phyloP scores from a whole-genome alignment of 2,888 invertebrate genomes.

The Tipula vernalis region DNA sequence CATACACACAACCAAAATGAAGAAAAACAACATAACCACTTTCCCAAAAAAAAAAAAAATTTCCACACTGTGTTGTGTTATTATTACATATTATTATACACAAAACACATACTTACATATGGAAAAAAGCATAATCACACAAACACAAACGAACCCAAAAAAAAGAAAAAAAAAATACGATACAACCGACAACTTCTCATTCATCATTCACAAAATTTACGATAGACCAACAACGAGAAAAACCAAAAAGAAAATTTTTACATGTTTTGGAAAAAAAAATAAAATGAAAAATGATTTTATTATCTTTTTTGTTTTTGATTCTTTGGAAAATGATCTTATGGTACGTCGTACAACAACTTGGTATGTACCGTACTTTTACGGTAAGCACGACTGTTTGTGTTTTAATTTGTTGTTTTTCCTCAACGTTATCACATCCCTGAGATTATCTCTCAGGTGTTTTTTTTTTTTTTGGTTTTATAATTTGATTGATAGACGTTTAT shows the following conservation, averaged over 20 bases:
- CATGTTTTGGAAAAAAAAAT: neutral
- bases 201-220: slow-evolving; percentile 4
- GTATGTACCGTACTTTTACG: neutral
- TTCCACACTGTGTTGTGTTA: neutral
- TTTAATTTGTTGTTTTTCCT: neutral
- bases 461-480: neutral
- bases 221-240: neutral
- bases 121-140: neutral
- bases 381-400: neutral
- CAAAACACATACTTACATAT: neutral
- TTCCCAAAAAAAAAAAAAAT: neutral
- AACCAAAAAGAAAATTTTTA: neutral
- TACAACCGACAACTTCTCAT: slow-evolving; percentile 4
- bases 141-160: neutral
- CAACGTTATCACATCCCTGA: neutral
- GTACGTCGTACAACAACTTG: neutral
- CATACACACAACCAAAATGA: neutral
- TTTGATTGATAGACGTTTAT: neutral
- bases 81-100: neutral
- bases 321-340: neutral
- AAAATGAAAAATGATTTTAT: neutral
- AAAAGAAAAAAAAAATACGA: neutral
- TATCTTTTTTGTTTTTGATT: neutral
- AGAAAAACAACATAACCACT: neutral
- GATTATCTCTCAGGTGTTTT: neutral